A percentile compares a stretch with the other conserved stretches of the same genome.
Evolutionary conservation across 2,797 vertebrate genomes (phyloP).

Genomic region (Oreochromis grahami): DNA sequence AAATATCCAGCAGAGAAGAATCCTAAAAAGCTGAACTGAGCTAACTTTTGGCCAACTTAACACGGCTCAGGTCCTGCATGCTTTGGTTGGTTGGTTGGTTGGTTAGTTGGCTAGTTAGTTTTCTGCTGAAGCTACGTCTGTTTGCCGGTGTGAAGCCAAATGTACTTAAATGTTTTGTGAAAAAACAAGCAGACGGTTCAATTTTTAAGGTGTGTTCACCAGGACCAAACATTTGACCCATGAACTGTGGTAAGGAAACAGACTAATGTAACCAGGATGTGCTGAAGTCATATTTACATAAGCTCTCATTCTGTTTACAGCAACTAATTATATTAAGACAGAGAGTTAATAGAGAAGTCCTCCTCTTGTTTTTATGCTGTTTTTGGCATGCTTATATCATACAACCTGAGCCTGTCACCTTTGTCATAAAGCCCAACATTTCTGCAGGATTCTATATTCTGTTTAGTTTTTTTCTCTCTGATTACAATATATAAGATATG

Average conservation of each 20-base stretch:
- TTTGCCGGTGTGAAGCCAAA: neutral
- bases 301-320: neutral
- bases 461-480: neutral
- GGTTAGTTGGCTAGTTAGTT: neutral
- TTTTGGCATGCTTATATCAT: neutral
- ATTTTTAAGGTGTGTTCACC: neutral
- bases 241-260: neutral
- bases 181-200: rapidly evolving
- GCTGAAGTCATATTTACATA: neutral
- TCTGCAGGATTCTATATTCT: neutral
- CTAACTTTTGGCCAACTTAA: neutral
- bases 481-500: neutral
- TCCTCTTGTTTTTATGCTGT: neutral
- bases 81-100: neutral
- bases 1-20: neutral
- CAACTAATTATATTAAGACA: neutral
- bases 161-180: neutral
- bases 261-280: neutral
- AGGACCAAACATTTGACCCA: neutral
- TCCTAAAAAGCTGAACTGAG: rapidly evolving
- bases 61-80: neutral
- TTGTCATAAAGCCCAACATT: neutral
- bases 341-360: neutral
- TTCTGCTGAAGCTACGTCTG: neutral
- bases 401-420: neutral